These are phyloP conservation scores for Cremastobaeus sp. DNA, from an alignment of 2,888 invertebrate genomes.

Conservation along the genomic window DNA sequence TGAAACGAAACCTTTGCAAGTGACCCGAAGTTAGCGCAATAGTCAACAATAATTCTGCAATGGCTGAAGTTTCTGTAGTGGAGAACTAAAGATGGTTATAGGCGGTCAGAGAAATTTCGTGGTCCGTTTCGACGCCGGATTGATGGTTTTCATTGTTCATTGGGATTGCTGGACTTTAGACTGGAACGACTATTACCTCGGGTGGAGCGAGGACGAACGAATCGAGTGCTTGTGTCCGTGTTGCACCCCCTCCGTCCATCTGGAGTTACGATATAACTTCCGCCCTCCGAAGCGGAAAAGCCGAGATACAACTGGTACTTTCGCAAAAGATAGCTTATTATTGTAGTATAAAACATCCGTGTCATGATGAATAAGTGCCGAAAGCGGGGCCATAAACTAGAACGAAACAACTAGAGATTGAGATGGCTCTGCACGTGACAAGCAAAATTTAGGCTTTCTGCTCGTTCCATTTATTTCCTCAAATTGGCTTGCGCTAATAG, in stretches of 20 bases:
- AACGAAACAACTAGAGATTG: constrained; percentile 29
- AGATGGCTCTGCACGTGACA: constrained; percentile 28
- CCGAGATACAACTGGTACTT: constrained; percentile 54
- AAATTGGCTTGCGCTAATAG: background rate
- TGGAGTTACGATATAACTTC: constrained; percentile 59
- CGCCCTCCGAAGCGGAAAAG: constrained; percentile 59
- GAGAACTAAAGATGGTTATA: constrained; percentile 38
- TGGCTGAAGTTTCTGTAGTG: constrained; percentile 33
- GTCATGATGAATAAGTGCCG: constrained; percentile 54
- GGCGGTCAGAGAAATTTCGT: constrained; percentile 53
- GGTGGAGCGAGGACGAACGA: constrained; percentile 25
- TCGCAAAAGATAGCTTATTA: constrained; percentile 53
- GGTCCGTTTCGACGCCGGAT: constrained; percentile 66
- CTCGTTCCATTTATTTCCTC: constrained; percentile 1
- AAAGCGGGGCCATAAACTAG: constrained; percentile 24
- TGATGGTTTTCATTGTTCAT: constrained; percentile 72
- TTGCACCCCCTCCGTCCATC: constrained; percentile 55
- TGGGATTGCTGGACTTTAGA: constrained; percentile 66
- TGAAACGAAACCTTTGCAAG: too few relatives aligned
- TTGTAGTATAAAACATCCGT: constrained; percentile 44
- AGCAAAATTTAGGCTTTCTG: too few relatives aligned
- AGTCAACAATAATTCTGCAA: constrained; percentile 13
- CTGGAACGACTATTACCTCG: constrained; percentile 43
- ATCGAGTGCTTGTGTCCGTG: constrained; percentile 34
- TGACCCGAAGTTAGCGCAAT: background rate